Base-by-base conservation (phyloP, 2,888 invertebrate species). In the Drosophila paranaensis region DNA sequence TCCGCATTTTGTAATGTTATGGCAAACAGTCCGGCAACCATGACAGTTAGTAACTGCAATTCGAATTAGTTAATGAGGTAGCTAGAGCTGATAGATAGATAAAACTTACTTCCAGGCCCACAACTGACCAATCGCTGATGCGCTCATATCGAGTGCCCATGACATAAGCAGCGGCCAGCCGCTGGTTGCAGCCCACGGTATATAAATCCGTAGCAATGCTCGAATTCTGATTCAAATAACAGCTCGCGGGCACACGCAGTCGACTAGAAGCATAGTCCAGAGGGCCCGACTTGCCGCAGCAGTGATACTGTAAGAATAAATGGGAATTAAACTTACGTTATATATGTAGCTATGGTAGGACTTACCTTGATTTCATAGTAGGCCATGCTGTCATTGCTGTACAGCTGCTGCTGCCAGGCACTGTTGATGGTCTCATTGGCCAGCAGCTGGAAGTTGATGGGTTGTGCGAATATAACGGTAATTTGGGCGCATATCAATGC, bases 261-360 rank as follows among this genome's bases (percentile, higher is more conserved):
- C 84, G 86, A 16, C 79, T 82, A 5, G 73, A 60, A 8, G 43
- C 45, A 55, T 91, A 91, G 71, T 91, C 82, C 8, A 61, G 20
- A 20, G 89, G 80, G 9, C 91, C 89, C 45, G 70, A 72, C 67
- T 84, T 90, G 13, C 91, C 91, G 39, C 91, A 91, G 57, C 91
- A 88, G 30, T 87, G 66, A 45, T 87, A 89, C 87, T 88, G 39
- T 35, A 53, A 14, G 0, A 40, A 11, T 3, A 46, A 3, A 14
- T 16, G 10, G 0, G n/a, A 10, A 33, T 25, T 27, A 2, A 27
- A 6, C 0, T 48, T 10, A 14, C 3, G 9, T 30, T 11, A 14
- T n/a, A 6, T 2, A 14, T n/a, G 4, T 2, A 35, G 4, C 14
- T 45, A 6, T 6, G 2, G 10, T n/a, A 3, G 6, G 6, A 16